Conservation (phyloP, 2,797 vertebrate genomes). For the Cryptoprocta ferox region DNA sequence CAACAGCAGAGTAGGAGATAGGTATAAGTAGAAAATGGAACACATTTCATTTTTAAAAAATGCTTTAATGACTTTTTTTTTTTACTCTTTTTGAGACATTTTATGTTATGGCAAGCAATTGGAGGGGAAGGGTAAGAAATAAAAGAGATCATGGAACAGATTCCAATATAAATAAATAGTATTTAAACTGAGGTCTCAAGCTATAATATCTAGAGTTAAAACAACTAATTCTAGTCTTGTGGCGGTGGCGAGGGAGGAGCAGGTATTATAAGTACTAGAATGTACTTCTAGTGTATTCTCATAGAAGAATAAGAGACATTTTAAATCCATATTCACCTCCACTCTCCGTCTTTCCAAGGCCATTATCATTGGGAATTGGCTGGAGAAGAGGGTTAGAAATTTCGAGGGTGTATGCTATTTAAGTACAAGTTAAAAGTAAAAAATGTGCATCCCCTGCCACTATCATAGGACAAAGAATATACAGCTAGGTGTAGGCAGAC, state of each 20-base stretch:
- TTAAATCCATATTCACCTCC: neutral
- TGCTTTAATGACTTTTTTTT: neutral
- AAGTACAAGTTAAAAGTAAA: conserved; percentile 40
- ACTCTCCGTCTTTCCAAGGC: neutral
- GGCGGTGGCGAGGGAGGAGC: neutral
- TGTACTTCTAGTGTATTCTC: neutral
- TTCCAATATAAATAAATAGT: neutral
- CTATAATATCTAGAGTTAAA: neutral
- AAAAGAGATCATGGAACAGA: neutral
- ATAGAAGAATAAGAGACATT: neutral
- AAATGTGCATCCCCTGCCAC: neutral
- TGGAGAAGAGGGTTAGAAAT: neutral
- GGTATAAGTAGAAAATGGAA: neutral
- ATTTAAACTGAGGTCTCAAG: conserved; percentile 28
- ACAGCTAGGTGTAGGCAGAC: neutral
- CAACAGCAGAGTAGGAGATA: neutral
- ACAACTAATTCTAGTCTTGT: neutral
- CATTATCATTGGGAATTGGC: neutral
- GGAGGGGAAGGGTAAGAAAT: neutral
- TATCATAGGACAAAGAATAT: neutral
- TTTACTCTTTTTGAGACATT: neutral
- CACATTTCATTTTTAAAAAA: neutral
- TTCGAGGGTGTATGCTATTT: neutral
- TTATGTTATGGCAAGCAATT: neutral
- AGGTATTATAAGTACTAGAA: neutral